These are phyloP conservation scores for Falco novaeseelandiae DNA, from an alignment of 2,797 vertebrate genomes.

Conservation along the genomic window DNA sequence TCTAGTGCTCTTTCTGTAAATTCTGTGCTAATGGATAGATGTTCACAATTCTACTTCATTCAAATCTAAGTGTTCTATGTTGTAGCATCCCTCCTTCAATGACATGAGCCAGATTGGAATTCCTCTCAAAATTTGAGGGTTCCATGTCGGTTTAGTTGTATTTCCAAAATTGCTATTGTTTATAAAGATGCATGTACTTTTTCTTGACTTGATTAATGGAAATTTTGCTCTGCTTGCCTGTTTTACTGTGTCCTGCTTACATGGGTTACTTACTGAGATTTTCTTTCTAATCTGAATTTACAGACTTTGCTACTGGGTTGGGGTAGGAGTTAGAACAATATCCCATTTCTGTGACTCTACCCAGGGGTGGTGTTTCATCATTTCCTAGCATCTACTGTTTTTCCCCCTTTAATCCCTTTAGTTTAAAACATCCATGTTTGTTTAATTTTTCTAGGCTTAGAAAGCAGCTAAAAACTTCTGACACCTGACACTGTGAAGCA, in stretches of 20 bases:
- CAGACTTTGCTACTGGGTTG: neutral
- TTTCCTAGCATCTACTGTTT: neutral
- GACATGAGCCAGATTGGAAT: neutral
- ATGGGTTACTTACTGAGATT: neutral
- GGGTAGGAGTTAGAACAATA: neutral
- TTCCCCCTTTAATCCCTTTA: neutral
- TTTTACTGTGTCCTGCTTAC: neutral
- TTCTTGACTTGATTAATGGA: neutral
- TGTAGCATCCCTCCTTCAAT: neutral
- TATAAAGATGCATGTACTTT: neutral
- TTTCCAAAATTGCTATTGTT: neutral
- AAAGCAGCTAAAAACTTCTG: neutral
- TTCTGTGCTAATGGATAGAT: neutral
- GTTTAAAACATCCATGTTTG: neutral
- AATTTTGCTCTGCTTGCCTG: neutral
- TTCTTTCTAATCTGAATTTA: neutral
- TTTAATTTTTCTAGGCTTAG: neutral
- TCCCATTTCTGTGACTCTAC: neutral
- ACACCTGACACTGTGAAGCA: neutral
- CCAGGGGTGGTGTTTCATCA: neutral
- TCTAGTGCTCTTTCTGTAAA: neutral
- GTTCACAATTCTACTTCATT: neutral
- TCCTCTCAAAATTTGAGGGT: neutral
- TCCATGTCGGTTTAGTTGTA: neutral
- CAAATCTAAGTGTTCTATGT: neutral